phyloP scores from a whole-genome alignment of 2,113 vertebrate genomes.

The Anarhynchus alexandrinus region DNA sequence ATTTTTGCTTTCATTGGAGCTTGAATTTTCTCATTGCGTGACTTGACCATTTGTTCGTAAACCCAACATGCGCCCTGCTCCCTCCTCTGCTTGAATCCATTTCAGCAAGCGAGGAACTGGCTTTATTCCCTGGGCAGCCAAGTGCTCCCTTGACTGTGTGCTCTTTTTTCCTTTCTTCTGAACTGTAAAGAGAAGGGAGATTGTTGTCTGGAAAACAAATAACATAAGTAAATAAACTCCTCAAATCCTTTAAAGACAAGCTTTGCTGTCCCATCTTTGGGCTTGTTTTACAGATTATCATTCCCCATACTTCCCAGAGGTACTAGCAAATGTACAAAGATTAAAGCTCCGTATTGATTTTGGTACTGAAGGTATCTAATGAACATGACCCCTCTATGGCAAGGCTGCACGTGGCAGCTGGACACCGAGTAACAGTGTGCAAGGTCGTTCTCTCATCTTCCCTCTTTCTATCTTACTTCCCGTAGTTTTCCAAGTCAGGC shows the following conservation, averaged over 20 bases:
- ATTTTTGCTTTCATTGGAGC: slow-evolving; percentile 48
- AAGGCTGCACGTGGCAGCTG: neutral
- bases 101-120: slow-evolving; percentile 23
- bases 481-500: neutral
- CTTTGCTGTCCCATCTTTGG: slow-evolving; percentile 21
- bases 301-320: neutral
- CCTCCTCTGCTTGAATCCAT: slow-evolving; percentile 4
- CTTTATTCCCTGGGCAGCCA: slow-evolving; percentile 23
- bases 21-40: slow-evolving; percentile 48
- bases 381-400: neutral
- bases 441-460: neutral
- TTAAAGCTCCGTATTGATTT: neutral
- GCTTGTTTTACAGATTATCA: neutral
- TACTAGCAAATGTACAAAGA: neutral
- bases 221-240: slow-evolving; percentile 42
- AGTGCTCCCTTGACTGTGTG: slow-evolving; percentile 1
- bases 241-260: slow-evolving; percentile 30
- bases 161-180: slow-evolving; percentile 31
- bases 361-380: neutral
- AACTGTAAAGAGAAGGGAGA: slow-evolving; percentile 21
- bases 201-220: slow-evolving; percentile 23
- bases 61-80: neutral
- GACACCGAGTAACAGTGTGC: neutral
- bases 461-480: neutral
- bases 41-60: slow-evolving; percentile 18